Percentiles rank a stretch among this genome's conserved stretches.
Conservation (phyloP, 2,113 vertebrate species). For the Pelobates fuscus region DNA sequence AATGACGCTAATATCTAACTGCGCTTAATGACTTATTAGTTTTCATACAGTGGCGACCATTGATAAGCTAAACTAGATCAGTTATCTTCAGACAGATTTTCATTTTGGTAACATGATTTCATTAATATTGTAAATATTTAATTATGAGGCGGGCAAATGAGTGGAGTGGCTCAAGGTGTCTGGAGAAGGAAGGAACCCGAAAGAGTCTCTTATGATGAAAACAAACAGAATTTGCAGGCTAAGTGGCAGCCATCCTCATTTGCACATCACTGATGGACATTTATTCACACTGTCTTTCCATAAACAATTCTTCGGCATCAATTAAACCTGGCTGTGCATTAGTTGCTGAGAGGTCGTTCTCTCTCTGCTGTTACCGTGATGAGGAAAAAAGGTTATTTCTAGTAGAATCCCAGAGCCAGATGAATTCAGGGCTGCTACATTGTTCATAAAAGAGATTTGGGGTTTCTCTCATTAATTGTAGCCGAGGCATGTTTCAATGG, state of each 20-base stretch:
- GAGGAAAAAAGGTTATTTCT: no score
- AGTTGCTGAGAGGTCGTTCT: neutral
- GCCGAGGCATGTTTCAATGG: no score
- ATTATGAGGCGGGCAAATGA: constrained; percentile 49
- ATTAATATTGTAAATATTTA: constrained; percentile 52
- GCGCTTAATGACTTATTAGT: constrained; percentile 49
- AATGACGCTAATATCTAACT: constrained; percentile 49
- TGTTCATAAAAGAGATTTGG: no score
- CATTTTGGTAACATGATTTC: constrained; percentile 50
- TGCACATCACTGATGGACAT: neutral
- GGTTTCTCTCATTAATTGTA: no score
- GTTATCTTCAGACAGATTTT: constrained; percentile 50
- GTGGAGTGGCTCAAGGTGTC: constrained; percentile 46
- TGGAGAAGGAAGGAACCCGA: constrained; percentile 43
- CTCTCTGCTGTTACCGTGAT: neutral
- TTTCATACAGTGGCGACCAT: constrained; percentile 46
- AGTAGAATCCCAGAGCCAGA: no score
- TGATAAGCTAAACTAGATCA: constrained; percentile 52
- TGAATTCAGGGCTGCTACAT: no score
- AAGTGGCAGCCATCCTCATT: constrained; percentile 9
- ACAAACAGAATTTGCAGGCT: constrained; percentile 23
- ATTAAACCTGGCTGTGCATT: neutral
- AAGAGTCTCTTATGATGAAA: constrained; percentile 46
- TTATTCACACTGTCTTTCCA: neutral
- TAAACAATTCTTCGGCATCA: neutral